phyloP scores from a whole-genome alignment of 2,888 invertebrate genomes.

The Drosophila fungiperda region DNA sequence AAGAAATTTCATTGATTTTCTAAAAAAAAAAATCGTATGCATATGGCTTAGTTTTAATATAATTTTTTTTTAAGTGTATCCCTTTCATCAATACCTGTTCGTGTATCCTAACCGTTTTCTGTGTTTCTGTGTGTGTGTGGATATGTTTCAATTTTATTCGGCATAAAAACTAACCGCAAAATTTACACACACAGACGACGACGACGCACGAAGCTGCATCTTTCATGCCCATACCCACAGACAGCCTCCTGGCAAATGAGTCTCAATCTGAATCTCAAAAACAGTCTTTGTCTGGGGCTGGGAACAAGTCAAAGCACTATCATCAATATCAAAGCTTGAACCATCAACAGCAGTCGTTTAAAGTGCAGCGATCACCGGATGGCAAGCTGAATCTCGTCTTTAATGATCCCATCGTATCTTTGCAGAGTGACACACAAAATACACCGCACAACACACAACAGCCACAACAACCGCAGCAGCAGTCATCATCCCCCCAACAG shows the following conservation, averaged over 20 bases:
- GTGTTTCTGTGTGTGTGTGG: conserved; percentile 49
- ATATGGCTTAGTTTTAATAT: not conserved
- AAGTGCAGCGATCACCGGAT: conserved; percentile 83
- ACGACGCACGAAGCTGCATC: conserved; percentile 64
- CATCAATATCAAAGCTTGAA: conserved; percentile 71
- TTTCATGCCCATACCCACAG: conserved; percentile 66
- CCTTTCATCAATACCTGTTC: conserved; percentile 9
- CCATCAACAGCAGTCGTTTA: conserved; percentile 78
- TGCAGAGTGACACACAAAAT: conserved; percentile 55
- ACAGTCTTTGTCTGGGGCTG: conserved; percentile 22
- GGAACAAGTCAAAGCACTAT: conserved; percentile 54
- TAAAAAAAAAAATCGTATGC: not conserved
- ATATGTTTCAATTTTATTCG: conserved; percentile 38
- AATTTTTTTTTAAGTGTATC: not conserved
- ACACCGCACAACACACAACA: conserved; percentile 12
- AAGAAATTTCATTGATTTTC: not conserved
- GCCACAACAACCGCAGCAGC: conserved; percentile 17
- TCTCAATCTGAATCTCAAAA: conserved; percentile 23
- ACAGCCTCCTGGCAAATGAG: conserved; percentile 9
- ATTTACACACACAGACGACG: conserved; percentile 72
- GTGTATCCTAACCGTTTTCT: conserved; percentile 41
- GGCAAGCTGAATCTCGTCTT: conserved; percentile 83
- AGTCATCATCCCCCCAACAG: conserved; percentile 3
- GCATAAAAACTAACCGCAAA: conserved; percentile 57
- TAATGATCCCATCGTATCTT: conserved; percentile 81